These are phyloP conservation scores for Aricia agestis DNA, from an alignment of 1,140 invertebrate species.

Conservation along the genomic window DNA sequence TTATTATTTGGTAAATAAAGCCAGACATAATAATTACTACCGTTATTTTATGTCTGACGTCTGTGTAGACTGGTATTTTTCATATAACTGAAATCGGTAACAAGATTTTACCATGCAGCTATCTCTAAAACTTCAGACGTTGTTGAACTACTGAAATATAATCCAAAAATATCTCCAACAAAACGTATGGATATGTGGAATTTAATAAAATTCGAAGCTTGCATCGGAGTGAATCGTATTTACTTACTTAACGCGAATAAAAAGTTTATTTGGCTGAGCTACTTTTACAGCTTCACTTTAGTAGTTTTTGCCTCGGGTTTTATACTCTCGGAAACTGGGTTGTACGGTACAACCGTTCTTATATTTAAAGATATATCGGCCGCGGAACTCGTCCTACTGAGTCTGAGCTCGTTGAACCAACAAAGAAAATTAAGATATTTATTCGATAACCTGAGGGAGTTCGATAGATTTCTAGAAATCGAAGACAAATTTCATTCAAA, in stretches of 20 bases:
- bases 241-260: conserved; percentile 20
- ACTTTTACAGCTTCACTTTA: conserved; percentile 14
- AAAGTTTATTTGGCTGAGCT: conserved; percentile 14
- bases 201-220: conserved; percentile 16
- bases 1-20: neutral
- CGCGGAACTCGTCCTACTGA: conserved; percentile 33
- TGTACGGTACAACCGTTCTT: conserved; percentile 20
- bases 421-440: conserved; percentile 30
- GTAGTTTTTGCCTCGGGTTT: neutral
- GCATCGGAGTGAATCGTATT: conserved; percentile 21
- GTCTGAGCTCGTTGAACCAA: conserved; percentile 26
- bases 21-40: neutral
- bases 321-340: conserved; percentile 16
- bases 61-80: neutral
- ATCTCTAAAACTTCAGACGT: neutral
- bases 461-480: conserved; percentile 37
- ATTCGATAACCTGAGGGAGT: conserved; percentile 30
- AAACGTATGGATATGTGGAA: neutral
- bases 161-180: neutral
- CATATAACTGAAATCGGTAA: neutral
- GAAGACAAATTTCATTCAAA: neutral
- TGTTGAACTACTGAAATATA: neutral
- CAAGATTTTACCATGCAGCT: neutral
- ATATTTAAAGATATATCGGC: conserved; percentile 30
- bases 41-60: neutral